Conservation (phyloP, 2,797 vertebrate genomes). For the Ataeniobius toweri region DNA sequence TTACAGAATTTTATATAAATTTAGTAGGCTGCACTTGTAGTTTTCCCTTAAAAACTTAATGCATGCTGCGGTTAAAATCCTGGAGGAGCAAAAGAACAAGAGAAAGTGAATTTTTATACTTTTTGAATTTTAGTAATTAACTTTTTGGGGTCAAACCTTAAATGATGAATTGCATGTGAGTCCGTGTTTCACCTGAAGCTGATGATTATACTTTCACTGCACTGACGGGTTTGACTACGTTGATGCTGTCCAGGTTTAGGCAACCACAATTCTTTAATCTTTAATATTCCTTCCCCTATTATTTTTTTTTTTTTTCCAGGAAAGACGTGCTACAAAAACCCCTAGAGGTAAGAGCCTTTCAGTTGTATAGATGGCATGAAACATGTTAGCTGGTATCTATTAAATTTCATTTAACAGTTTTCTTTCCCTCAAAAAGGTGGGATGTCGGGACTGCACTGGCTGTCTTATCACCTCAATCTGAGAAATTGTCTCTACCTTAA, state of each 20-base stretch:
- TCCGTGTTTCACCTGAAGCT: constrained; percentile 82
- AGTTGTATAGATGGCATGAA: neutral
- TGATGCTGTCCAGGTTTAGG: accelerated
- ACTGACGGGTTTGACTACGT: constrained; percentile 69
- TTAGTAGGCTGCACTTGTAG: neutral
- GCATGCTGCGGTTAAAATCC: neutral
- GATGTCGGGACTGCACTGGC: neutral
- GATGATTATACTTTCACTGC: constrained; percentile 75
- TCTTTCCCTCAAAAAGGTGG: neutral
- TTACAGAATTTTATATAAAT: too few relatives aligned
- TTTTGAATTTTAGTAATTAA: neutral
- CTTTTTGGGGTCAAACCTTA: constrained; percentile 53
- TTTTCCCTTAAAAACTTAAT: neutral
- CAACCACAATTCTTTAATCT: neutral
- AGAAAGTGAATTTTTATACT: neutral
- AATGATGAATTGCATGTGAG: constrained; percentile 81
- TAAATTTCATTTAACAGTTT: neutral
- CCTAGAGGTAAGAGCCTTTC: neutral
- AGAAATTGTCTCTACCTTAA: neutral
- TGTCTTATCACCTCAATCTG: neutral
- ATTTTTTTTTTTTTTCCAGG: neutral
- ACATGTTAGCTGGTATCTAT: neutral
- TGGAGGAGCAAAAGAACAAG: neutral
- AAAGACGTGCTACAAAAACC: too few relatives aligned
- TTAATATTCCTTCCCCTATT: neutral